These are phyloP conservation scores for Wasmannia auropunctata DNA, from an alignment of 1,140 invertebrate genomes.

Conservation along the genomic window DNA sequence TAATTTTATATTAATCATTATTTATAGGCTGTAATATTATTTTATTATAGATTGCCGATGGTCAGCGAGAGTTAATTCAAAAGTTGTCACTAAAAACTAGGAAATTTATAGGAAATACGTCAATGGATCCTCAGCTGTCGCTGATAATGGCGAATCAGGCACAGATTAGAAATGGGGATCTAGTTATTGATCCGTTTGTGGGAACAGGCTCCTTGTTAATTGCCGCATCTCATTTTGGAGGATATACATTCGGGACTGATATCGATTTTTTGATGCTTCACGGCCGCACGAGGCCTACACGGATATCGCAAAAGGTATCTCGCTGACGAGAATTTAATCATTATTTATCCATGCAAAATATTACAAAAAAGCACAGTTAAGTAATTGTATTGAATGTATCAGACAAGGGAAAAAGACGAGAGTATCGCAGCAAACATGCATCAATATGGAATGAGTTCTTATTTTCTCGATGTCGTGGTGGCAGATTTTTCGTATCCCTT, in stretches of 20 bases:
- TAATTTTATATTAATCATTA: constrained; percentile 5
- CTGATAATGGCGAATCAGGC: constrained; percentile 98
- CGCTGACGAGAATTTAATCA: background rate
- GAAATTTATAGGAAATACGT: constrained; percentile 98
- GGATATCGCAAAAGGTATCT: constrained; percentile 91
- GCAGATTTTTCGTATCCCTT: constrained; percentile 94
- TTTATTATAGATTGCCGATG: constrained; percentile 89
- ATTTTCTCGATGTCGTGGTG: constrained; percentile 95
- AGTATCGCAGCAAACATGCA: constrained; percentile 93
- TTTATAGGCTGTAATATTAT: constrained; percentile 1
- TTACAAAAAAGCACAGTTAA: background rate
- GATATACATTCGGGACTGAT: constrained; percentile 95
- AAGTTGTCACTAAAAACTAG: constrained; percentile 94
- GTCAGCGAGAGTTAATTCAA: constrained; percentile 92
- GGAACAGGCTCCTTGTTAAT: constrained; percentile 97
- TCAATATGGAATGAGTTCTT: constrained; percentile 92
- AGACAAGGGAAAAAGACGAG: constrained; percentile 92
- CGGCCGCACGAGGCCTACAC: constrained; percentile 92
- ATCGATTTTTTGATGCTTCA: constrained; percentile 98
- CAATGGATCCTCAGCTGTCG: constrained; percentile 97
- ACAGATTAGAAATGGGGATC: constrained; percentile 89
- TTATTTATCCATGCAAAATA: background rate
- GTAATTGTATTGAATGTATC: constrained; percentile 64
- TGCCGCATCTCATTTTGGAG: constrained; percentile 96
- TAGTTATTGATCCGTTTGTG: constrained; percentile 98